phyloP scores from a whole-genome alignment of 2,797 vertebrate species.

The Ciconia nigra region DNA sequence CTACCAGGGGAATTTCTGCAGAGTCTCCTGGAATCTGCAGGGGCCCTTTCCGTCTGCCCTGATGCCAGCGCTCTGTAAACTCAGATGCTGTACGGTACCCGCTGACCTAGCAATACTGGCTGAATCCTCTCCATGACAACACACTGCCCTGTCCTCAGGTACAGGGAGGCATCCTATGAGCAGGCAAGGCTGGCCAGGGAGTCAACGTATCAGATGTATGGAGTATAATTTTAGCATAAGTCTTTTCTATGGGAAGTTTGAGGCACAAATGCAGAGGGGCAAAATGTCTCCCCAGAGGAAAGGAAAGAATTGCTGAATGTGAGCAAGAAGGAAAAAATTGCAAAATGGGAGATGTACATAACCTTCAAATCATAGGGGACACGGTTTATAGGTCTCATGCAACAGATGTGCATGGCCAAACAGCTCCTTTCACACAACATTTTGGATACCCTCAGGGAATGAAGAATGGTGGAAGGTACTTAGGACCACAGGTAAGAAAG shows the following conservation, averaged over 20 bases:
- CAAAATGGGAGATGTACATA: not conserved
- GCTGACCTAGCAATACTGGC: not conserved
- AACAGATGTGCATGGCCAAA: not conserved
- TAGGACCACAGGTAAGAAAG: not conserved
- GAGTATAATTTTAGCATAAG: not conserved
- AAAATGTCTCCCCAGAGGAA: not conserved
- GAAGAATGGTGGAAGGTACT: not conserved
- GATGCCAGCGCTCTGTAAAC: not conserved
- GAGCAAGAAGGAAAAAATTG: not conserved
- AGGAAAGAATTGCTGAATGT: not conserved
- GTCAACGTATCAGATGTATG: fast-evolving
- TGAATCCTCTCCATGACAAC: constrained; percentile 65
- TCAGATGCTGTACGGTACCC: fast-evolving
- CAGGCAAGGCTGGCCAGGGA: not conserved
- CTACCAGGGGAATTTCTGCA: not conserved
- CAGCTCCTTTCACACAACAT: not conserved
- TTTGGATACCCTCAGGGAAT: not conserved
- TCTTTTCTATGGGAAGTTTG: not conserved
- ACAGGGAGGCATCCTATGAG: not conserved
- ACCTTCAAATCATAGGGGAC: not conserved
- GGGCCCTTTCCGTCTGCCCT: not conserved
- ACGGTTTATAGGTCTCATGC: not conserved
- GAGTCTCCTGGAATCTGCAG: not conserved
- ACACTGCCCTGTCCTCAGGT: not conserved
- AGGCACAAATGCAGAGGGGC: not conserved